Percentiles rank a stretch among this genome's conserved stretches.
phyloP scores from a whole-genome alignment of 2,888 invertebrate genomes.

The Noctua janthina region DNA sequence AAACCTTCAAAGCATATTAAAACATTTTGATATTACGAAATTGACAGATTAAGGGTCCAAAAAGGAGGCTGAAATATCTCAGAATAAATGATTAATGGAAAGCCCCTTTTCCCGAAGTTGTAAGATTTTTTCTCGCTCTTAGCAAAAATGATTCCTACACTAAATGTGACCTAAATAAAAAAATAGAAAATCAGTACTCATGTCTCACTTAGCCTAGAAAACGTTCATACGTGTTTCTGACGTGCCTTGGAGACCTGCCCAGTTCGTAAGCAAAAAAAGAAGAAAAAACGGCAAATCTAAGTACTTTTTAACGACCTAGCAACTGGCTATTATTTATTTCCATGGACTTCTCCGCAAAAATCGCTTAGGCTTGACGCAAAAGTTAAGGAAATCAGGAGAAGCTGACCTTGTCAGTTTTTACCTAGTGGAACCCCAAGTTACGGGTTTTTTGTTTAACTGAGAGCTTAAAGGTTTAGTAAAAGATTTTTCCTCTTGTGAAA shows the following conservation, averaged over 20 bases:
- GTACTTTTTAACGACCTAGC: slow-evolving; percentile 59
- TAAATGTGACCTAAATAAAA: slow-evolving; percentile 27
- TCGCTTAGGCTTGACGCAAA: slow-evolving; percentile 14
- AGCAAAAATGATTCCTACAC: neutral
- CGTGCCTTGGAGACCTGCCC: slow-evolving; percentile 56
- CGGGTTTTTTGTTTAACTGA: neutral
- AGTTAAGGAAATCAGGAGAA: slow-evolving; percentile 15
- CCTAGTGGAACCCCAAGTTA: neutral
- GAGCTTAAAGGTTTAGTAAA: neutral
- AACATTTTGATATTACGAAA: slow-evolving; percentile 11
- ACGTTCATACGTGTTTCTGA: slow-evolving; percentile 38
- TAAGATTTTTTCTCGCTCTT: neutral
- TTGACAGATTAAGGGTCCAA: slow-evolving; percentile 16
- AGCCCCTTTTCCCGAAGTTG: neutral
- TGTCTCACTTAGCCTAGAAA: slow-evolving; percentile 40
- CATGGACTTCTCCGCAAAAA: slow-evolving; percentile 27
- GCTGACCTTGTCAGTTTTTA: slow-evolving; percentile 30
- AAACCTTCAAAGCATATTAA: neutral
- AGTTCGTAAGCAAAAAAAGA: slow-evolving; percentile 14
- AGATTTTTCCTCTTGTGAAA: neutral
- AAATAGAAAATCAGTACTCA: slow-evolving; percentile 6
- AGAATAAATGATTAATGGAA: slow-evolving; percentile 3
- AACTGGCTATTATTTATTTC: slow-evolving; percentile 41
- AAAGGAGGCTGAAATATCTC: slow-evolving; percentile 8
- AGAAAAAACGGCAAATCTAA: slow-evolving; percentile 24